Evolutionary conservation across 2,113 vertebrate species (phyloP), one percentile per base, ranked within the genome.

Genomic region (Ptilonorhynchus violaceus): DNA sequence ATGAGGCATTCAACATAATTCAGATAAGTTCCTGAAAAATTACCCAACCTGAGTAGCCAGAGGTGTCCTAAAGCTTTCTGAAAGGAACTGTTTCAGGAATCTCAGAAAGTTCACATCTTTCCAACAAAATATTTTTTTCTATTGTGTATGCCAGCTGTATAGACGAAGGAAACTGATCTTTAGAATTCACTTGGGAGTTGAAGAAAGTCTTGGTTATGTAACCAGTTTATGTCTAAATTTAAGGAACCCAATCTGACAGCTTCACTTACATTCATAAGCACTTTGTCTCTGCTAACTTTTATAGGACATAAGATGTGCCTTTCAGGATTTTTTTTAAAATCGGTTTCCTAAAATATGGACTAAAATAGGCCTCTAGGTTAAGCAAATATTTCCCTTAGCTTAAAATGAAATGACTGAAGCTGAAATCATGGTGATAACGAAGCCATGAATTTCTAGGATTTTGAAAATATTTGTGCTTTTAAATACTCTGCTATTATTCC

Each of bases 301-400:
- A 44, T 46, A 69, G 17, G 17, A 69, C 3, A 55, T 47, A 41
- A 49, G 13, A 5, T 13, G 7, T 0, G 1, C 5, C 4, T 58
- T 62, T 70, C 6, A 47, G 5, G 14, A 39, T 20, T 14, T 50
- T 27, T 30, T 17, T 7, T 1, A 28, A 44, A 66, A 59, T 10
- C 2, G 7, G 3, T 11, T 37, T 69, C 42, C 58, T 64, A 50
- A 80, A 84, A 50, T 52, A 56, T 9, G 42, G 4, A 52, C 28
- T 33, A 10, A 55, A 55, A 64, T 37, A 64, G 5, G 11, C 10
- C 10, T 76, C 39, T 41, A 41, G 22, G 3, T 83, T 72, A 67
- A 15, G 13, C 3, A 84, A n/a, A 31, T 31, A 10, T 59, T 63
- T 84, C 20, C 11, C 15, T 77, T 39, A 28, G 10, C 22, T 42